Base-by-base conservation (phyloP, 2,113 vertebrate species). In the Rhegmatorhina hoffmannsi region DNA sequence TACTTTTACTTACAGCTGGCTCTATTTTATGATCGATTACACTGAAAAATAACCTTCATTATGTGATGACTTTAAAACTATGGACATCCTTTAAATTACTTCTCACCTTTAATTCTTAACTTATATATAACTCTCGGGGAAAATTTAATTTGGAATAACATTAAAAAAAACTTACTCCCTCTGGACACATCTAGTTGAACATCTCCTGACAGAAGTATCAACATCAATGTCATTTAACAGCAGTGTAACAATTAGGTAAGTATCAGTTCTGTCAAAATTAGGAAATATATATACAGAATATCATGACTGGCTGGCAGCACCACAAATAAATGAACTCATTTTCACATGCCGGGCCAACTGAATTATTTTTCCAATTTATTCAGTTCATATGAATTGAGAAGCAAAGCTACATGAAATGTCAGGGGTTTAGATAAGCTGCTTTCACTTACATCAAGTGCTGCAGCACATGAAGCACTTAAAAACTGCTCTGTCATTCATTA, bases 351-450 rank as follows among this genome's bases (percentile, higher is more conserved):
- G 36, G 44, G 73, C 63, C 76, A 90, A 87, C 33, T 66, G 34
- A 95, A 80, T 38, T 82, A 19, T 66, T 83, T 81, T 28, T 46
- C 33, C 58, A 68, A 96, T 91, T 78, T 84, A 78, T 92, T 89
- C 21, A 53, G 87, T 87, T 72, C 36, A 29, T 63, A 83, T 33
- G 62, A 95, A 84, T 4, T 38, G 68, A 76, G 56, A 94, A 89
- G 76, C 70, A 85, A 92, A 96, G 62, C 77, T 73, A 89, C 77
- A 88, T 33, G 83, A 79, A 94, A 81, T 79, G 53, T n/a, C 80
- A 88, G 91, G 53, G 67, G 21, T 91, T 94, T 91, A 90, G 80
- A 82, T 94, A 96, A 92, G 91, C 86, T 53, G 84, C 87, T 95
- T 92, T 82, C 23, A 1, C 82, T 83, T 90, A 75, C 11, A 6